Base-by-base conservation (phyloP, 1,140 invertebrate species). In the Drosophila nebulosa region DNA sequence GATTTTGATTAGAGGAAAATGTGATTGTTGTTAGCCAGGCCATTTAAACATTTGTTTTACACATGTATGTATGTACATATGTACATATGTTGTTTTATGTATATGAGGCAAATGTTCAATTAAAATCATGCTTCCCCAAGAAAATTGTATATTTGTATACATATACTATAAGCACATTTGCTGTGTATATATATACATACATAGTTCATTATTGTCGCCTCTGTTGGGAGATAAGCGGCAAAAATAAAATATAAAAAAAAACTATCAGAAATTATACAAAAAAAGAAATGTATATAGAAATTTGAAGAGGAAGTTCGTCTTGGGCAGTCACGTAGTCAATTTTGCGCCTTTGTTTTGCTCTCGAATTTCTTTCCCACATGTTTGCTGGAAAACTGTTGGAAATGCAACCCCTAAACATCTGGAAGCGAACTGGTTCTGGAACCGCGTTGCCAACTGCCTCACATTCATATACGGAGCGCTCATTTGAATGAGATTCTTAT, bases 291-390 rank as follows among this genome's bases (percentile, higher is more conserved):
- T 59, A 66, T 74, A 66, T 32, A 32, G 52, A 56, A 16, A 66
- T 46, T 26, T 21, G 10, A 67, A 32, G 12, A 35, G 14, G 39
- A 66, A 53, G 27, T 65, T 68, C 80, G 71, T 53, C 53, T 74
- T 62, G 30, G 60, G 21, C 51, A 69, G 81, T 85, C 81, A 85
- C 81, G 81, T 85, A 85, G 81, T 74, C 81, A 78, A 65, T 86
- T 60, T 60, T 60, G 78, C 18, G 39, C 60, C 50, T 85, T 81
- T 85, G 81, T 85, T 85, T 78, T 85, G 81, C 51, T 86, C 46
- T 60, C 60, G 36, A 22, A 51, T 53, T 69, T 70, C 64, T 21
- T 56, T 35, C 26, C 30, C 53, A 64, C 67, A 71, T 30, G 59
- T 66, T 51, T 51, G 36, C 35, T 80, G 66, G 58, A 85, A 85